A percentile compares a stretch with the other conserved stretches of the same genome.
phyloP scores from a whole-genome alignment of 2,888 invertebrate species.

The Sesamia inferens region DNA sequence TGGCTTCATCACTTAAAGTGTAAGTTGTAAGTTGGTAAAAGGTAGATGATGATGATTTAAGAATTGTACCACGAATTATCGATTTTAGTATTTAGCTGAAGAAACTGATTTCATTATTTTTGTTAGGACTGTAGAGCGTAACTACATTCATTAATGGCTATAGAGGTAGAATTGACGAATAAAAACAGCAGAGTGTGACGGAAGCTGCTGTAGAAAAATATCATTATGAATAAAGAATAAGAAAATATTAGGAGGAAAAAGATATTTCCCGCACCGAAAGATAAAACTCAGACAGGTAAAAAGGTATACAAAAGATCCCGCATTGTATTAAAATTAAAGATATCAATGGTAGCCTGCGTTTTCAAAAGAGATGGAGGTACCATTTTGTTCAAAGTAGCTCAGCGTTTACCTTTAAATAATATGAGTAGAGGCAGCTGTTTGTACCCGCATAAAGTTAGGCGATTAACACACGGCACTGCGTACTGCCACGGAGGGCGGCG shows the following conservation, averaged over 20 bases:
- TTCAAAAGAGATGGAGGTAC: conserved; percentile 35
- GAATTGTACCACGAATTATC: background rate
- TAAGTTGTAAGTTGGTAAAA: too few relatives aligned
- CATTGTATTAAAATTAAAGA: conserved; percentile 66
- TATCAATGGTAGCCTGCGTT: conserved; percentile 46
- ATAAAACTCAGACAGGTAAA: conserved; percentile 67
- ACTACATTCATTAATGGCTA: background rate
- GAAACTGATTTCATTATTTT: background rate
- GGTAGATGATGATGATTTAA: too few relatives aligned
- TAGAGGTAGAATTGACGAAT: background rate
- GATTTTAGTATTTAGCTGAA: background rate
- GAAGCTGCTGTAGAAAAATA: conserved; percentile 21
- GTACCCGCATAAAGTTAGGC: conserved; percentile 28
- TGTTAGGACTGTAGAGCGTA: background rate
- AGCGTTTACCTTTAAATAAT: conserved; percentile 13
- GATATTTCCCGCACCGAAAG: conserved; percentile 56
- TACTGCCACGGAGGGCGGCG: too few relatives aligned
- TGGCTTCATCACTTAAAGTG: too few relatives aligned
- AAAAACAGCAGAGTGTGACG: conserved; percentile 1
- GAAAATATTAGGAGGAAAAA: conserved; percentile 39
- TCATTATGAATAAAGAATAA: conserved; percentile 33
- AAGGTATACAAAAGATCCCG: conserved; percentile 66
- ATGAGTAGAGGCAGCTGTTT: conserved; percentile 3
- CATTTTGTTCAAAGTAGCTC: conserved; percentile 24
- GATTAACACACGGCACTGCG: too few relatives aligned